Evolutionary conservation across 2,113 vertebrate species (phyloP), one percentile per base, ranked within the genome.

Genomic region (Zosterops borbonicus): DNA sequence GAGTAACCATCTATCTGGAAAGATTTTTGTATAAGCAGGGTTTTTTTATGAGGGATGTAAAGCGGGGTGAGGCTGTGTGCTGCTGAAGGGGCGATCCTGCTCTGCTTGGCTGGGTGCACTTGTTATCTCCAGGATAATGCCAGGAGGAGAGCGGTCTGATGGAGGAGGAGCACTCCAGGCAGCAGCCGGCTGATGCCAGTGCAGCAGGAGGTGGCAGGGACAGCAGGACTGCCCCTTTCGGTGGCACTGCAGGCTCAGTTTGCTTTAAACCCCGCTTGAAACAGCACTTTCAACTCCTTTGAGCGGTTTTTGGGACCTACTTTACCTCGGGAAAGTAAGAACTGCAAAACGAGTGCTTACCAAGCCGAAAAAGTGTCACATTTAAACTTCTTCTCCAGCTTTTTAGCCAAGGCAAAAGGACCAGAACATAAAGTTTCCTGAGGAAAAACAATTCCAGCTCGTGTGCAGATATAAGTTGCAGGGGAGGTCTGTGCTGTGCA

Each of bases 191-290:
- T 79, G 85, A 28, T 94, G 88, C 82, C 90, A 76, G 94, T 24
- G 9, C 6, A 1, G 29, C 6, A 1, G 29, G 86, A 88, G 89
- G 93, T 92, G 96, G 76, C 83, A 20, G 44, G 77, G 92, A 80
- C 79, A 73, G 50, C 8, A 7, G 91, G 89, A 33, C 63, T 62
- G 94, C 41, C 94, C 93, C 86, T 95, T 95, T 92, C 80, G 20
- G 89, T 89, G 91, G 80, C 93, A 89, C 24, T 81, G 73, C 76
- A 90, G 80, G 76, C 89, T 95, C 37, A 18, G 49, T 77, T 95
- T 86, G 86, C 68, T 82, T 62, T 84, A 21, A 95, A 46, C 28
- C 24, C 5, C 21, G 2, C 80, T 89, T 49, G 71, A 56, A 92
- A 69, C 5, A 2, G 17, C 17, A 5, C 50, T 92, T 94, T 37